Evolutionary conservation across 2,113 vertebrate genomes (phyloP).

Genomic region (Ploceus nigricollis): DNA sequence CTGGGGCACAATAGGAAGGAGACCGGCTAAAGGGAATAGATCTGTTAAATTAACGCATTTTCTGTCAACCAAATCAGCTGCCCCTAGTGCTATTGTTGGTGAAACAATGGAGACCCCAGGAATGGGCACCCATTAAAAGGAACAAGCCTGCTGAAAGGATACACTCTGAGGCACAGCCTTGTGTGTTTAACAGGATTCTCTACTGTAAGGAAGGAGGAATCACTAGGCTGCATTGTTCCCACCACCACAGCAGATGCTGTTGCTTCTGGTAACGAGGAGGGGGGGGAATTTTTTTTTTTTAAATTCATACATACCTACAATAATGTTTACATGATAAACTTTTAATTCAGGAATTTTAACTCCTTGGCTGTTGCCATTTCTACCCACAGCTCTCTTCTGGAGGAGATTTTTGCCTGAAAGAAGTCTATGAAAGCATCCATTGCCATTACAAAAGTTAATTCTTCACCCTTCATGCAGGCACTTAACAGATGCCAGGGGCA

Average conservation of each 20-base stretch:
- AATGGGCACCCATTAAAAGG: conserved; percentile 73
- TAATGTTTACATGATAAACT: background rate
- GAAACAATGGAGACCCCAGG: conserved; percentile 72
- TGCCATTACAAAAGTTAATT: conserved; percentile 67
- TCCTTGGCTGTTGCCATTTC: background rate
- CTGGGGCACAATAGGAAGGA: conserved; percentile 61
- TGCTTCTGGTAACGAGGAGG: conserved; percentile 44
- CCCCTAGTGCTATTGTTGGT: conserved; percentile 70
- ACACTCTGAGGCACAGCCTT: conserved; percentile 63
- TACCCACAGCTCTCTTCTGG: conserved; percentile 10
- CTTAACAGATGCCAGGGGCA: conserved; percentile 73
- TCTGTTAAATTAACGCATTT: conserved; percentile 78
- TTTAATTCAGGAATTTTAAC: conserved; percentile 2
- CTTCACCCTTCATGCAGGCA: conserved; percentile 66
- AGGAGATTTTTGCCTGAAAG: conserved; percentile 62
- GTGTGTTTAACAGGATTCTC: conserved; percentile 68
- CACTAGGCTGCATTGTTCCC: conserved; percentile 68
- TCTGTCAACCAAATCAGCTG: conserved; percentile 77
- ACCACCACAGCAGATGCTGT: conserved; percentile 63
- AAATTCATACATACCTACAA: conserved; percentile 6
- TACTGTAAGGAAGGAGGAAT: conserved; percentile 65
- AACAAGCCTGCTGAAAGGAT: conserved; percentile 65
- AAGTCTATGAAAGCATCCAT: conserved; percentile 61
- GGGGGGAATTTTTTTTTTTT: background rate
- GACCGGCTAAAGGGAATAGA: conserved; percentile 68